phyloP scores from a whole-genome alignment of 23 tunicate species.

The Halocynthia roretzi region DNA sequence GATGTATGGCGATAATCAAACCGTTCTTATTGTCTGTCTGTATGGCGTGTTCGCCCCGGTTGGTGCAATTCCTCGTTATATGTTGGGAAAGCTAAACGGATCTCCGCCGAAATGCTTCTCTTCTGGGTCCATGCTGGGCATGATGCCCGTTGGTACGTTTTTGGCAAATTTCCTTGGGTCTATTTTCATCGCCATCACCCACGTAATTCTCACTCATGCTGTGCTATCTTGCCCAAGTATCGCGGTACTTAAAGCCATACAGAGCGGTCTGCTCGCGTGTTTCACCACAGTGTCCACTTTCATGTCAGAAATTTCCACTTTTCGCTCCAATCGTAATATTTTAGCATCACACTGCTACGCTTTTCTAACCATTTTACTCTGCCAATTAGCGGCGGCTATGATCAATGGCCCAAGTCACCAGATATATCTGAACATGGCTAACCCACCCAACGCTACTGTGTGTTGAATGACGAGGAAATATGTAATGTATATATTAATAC shows the following conservation, averaged over 20 bases:
- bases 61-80: constrained; percentile 17
- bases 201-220: neutral
- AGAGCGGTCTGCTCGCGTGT: constrained; percentile 74
- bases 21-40: neutral
- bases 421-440: too few relatives aligned
- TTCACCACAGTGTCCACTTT: constrained; percentile 77
- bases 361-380: too few relatives aligned
- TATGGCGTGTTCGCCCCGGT: constrained; percentile 31
- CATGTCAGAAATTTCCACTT: constrained; percentile 32
- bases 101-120: neutral
- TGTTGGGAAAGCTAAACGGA: constrained; percentile 2
- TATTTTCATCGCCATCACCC: neutral
- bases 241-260: constrained; percentile 39
- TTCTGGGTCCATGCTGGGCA: neutral
- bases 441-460: too few relatives aligned
- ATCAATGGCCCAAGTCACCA: too few relatives aligned
- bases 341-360: too few relatives aligned
- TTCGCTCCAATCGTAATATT: too few relatives aligned
- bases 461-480: too few relatives aligned
- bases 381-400: too few relatives aligned
- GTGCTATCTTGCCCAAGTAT: neutral
- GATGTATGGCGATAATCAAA: neutral
- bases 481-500: too few relatives aligned
- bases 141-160: constrained; percentile 31
- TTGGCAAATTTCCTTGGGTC: constrained; percentile 23